These are phyloP conservation scores for Sinodicranocentrus sp. DNA, from an alignment of 2,888 invertebrate genomes.

Conservation along the genomic window DNA sequence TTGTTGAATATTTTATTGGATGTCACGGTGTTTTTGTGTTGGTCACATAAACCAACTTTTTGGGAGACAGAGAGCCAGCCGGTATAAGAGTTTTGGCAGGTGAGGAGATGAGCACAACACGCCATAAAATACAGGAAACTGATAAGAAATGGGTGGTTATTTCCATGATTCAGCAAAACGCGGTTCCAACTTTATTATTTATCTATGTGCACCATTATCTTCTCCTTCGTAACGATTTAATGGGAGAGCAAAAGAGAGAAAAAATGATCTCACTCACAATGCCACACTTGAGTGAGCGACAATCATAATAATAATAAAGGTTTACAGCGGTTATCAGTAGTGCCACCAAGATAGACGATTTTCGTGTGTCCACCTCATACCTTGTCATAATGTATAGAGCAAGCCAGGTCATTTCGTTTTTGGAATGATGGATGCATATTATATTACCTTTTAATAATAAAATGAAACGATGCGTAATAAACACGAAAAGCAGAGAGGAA, in stretches of 20 bases:
- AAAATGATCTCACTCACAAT: slow-evolving; percentile 32
- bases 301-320: slow-evolving; percentile 2
- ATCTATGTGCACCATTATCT: slow-evolving; percentile 36
- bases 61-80: no score
- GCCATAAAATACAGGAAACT: slow-evolving; percentile 48
- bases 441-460: no score
- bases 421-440: no score
- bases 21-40: no score
- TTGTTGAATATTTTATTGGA: no score
- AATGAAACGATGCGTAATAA: slow-evolving; percentile 32
- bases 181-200: slow-evolving; percentile 48
- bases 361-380: no score
- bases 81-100: no score
- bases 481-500: slow-evolving; percentile 3
- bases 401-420: no score
- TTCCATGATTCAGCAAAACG: slow-evolving; percentile 54
- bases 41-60: no score
- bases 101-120: no score
- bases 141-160: slow-evolving; percentile 59
- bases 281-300: no score
- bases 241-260: slow-evolving; percentile 9
- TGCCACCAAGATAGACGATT: slow-evolving; percentile 49
- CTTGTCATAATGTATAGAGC: no score
- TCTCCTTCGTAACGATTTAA: slow-evolving; percentile 37
- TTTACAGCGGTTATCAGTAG: slow-evolving; percentile 16